Percentiles rank a stretch among this genome's conserved stretches.
These are phyloP conservation scores for Halesus radiatus DNA, from an alignment of 1,140 invertebrate genomes.

Conservation along the genomic window DNA sequence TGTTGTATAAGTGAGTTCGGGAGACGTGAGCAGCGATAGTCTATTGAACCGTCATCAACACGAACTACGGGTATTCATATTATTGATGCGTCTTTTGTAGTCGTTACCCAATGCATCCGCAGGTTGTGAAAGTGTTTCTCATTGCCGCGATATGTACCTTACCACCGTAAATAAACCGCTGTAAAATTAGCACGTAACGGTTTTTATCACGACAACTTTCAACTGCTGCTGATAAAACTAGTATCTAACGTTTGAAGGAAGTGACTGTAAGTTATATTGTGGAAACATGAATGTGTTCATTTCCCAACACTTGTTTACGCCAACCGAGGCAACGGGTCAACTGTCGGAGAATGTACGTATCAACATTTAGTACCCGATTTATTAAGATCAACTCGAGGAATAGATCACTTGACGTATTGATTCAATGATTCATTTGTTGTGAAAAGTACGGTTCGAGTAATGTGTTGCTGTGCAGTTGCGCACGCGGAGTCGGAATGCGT, in stretches of 20 bases:
- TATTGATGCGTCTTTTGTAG: too few species aligned
- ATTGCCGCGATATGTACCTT: too few species aligned
- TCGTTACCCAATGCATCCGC: too few species aligned
- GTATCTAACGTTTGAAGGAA: constrained; percentile 15
- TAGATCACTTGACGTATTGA: neutral
- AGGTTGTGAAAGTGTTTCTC: too few species aligned
- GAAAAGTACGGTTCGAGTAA: neutral
- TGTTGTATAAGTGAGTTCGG: too few species aligned
- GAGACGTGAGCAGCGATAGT: too few species aligned
- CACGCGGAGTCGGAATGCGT: constrained; percentile 2
- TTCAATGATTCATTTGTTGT: neutral
- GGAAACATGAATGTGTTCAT: constrained; percentile 6
- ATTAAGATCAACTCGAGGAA: neutral
- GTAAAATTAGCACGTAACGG: neutral
- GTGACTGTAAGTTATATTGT: constrained; percentile 21
- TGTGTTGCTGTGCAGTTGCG: neutral
- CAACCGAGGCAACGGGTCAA: neutral
- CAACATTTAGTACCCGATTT: too few species aligned
- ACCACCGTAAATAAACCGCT: neutral
- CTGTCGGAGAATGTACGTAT: neutral
- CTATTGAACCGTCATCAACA: too few species aligned
- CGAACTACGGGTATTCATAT: too few species aligned
- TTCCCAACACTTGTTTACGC: constrained; percentile 33
- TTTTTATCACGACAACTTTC: constrained; percentile 32
- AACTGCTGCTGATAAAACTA: constrained; percentile 9